phyloP scores from a whole-genome alignment of 2,113 vertebrate genomes.

The Reinhardtius hippoglossoides region DNA sequence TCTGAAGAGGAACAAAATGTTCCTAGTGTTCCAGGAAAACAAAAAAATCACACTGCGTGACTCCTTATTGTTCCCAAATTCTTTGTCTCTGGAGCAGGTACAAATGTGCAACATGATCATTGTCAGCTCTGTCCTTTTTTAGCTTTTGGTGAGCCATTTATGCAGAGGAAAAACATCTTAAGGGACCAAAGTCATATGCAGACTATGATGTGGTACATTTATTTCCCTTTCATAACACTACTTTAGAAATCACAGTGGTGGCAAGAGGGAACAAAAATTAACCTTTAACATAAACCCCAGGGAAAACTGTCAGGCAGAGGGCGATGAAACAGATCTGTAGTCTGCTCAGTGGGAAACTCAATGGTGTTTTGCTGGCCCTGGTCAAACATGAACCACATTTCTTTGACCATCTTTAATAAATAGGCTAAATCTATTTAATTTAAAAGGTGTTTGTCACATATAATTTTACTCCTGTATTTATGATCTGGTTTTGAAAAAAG shows the following conservation, averaged over 20 bases:
- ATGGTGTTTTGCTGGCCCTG: no score
- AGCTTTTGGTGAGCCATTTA: background rate
- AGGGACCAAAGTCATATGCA: slow-evolving; percentile 6
- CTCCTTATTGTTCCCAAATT: background rate
- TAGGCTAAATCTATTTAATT: no score
- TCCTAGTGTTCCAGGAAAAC: slow-evolving; percentile 4
- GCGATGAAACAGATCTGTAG: background rate
- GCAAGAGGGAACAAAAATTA: slow-evolving; percentile 5
- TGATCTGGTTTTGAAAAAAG: background rate
- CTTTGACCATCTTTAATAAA: no score
- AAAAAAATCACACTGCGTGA: background rate
- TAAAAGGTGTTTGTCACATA: background rate
- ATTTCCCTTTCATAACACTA: background rate
- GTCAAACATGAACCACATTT: no score
- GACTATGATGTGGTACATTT: slow-evolving; percentile 10
- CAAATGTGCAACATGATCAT: slow-evolving; percentile 35
- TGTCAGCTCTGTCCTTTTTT: slow-evolving; percentile 3
- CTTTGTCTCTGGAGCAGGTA: slow-evolving; percentile 29
- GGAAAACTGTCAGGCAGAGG: slow-evolving; percentile 27
- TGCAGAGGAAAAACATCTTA: slow-evolving; percentile 9
- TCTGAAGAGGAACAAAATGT: slow-evolving; percentile 21
- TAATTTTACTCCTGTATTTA: background rate
- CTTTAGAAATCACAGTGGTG: slow-evolving; percentile 8
- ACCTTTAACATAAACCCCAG: slow-evolving; percentile 15
- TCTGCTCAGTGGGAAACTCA: no score